Conservation (phyloP, 2,113 vertebrate genomes). For the Melanerpes formicivorus region DNA sequence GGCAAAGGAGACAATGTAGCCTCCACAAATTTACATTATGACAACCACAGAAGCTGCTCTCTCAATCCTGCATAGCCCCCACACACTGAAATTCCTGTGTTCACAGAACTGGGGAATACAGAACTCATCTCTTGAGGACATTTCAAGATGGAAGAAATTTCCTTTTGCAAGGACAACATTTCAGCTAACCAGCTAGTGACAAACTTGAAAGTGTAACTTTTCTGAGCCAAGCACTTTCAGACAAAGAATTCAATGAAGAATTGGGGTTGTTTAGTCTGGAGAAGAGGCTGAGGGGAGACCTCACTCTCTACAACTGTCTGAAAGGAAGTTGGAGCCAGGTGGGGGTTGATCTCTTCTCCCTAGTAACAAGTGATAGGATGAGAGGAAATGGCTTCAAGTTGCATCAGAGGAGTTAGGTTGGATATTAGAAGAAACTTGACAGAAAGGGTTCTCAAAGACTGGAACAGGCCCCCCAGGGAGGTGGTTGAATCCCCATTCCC, state of each 20-base stretch:
- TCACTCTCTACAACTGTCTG: too few relatives aligned
- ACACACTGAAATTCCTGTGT: neutral
- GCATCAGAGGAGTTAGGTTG: too few relatives aligned
- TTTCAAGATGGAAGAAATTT: neutral
- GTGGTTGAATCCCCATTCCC: too few relatives aligned
- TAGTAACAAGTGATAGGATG: too few relatives aligned
- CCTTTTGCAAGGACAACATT: neutral
- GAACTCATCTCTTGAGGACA: neutral
- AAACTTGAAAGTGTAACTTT: neutral
- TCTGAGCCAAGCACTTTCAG: neutral
- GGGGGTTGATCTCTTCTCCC: too few relatives aligned
- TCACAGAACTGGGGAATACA: neutral
- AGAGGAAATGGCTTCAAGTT: too few relatives aligned
- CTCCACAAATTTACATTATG: neutral
- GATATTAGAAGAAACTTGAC: too few relatives aligned
- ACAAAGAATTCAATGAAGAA: neutral
- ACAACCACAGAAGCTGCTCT: neutral
- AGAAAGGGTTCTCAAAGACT: too few relatives aligned
- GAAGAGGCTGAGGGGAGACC: too few relatives aligned
- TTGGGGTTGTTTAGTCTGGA: too few relatives aligned
- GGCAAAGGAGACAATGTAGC: neutral
- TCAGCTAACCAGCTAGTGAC: neutral
- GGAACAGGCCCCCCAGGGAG: too few relatives aligned
- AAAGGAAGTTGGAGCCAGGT: too few relatives aligned
- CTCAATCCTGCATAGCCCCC: neutral